A percentile compares a stretch with the other conserved stretches of the same genome.
Conservation (phyloP, 2,797 vertebrate species). For the Coendou prehensilis region DNA sequence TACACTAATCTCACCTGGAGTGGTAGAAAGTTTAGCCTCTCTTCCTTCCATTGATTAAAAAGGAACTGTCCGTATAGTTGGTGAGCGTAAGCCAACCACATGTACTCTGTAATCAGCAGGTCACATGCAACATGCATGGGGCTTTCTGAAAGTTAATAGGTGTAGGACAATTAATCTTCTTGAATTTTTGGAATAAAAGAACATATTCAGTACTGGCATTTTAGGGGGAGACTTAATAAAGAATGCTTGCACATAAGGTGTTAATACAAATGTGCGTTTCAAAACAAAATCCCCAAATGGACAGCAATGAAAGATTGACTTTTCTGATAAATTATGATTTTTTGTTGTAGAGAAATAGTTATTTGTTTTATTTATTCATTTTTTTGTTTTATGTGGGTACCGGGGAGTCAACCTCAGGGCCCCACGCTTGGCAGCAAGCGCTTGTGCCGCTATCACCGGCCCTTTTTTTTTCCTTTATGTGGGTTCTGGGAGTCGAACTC, state of each 20-base stretch:
- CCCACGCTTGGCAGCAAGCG: too few species aligned
- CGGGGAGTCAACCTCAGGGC: too few species aligned
- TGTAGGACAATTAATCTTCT: neutral
- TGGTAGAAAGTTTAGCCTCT: neutral
- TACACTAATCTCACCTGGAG: neutral
- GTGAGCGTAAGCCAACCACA: neutral
- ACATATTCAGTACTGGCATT: neutral
- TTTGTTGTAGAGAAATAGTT: neutral
- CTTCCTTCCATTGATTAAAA: neutral
- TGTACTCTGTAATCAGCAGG: conserved; percentile 36
- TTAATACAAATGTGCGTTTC: neutral
- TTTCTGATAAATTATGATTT: neutral
- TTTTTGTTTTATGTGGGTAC: too few species aligned
- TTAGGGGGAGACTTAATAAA: conserved; percentile 17
- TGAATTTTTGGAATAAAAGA: neutral
- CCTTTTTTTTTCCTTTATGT: too few species aligned
- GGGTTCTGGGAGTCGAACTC: too few species aligned
- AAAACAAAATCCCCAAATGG: neutral
- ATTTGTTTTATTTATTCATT: too few species aligned
- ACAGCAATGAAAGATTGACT: neutral
- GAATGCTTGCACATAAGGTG: neutral
- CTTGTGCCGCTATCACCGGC: too few species aligned
- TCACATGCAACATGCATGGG: neutral
- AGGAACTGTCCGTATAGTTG: neutral
- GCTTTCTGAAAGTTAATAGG: neutral